Evolutionary conservation across 2,797 vertebrate species (phyloP).

Genomic region (Eremophila alpestris): DNA sequence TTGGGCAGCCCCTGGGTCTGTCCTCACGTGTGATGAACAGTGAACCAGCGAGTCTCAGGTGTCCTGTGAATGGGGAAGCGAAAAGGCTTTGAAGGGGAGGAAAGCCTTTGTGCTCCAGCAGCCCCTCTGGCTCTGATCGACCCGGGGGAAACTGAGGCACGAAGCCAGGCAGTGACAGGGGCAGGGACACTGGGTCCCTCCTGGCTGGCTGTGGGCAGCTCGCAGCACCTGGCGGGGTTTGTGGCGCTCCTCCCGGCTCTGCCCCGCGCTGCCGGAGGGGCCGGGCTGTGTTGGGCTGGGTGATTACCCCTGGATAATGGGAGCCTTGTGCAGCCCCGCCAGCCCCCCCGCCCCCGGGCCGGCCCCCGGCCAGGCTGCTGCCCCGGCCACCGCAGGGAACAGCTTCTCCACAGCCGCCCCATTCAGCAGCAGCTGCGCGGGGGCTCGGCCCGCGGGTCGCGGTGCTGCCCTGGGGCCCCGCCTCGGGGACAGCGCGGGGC

Average conservation of each 20-base stretch:
- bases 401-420: not conserved
- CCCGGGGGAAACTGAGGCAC: not conserved
- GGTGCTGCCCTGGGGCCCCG: not conserved
- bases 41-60: fast-evolving
- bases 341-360: not conserved
- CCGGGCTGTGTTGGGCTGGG: not conserved
- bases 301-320: not conserved
- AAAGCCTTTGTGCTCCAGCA: not conserved
- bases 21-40: not conserved
- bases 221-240: not conserved
- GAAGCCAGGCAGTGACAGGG: not conserved
- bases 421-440: not conserved
- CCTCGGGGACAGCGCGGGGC: not conserved
- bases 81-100: not conserved
- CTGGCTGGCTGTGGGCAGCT: fast-evolving
- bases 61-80: not conserved
- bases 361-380: not conserved
- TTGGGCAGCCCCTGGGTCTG: not conserved
- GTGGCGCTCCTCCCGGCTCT: not conserved
- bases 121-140: not conserved
- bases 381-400: not conserved
- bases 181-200: fast-evolving
- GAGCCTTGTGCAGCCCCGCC: conserved; percentile 18
- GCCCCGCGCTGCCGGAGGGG: not conserved
- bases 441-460: not conserved